Evolutionary conservation across 92 coral and sea anemone species (phyloP).

Genomic region (Porites divaricata): DNA sequence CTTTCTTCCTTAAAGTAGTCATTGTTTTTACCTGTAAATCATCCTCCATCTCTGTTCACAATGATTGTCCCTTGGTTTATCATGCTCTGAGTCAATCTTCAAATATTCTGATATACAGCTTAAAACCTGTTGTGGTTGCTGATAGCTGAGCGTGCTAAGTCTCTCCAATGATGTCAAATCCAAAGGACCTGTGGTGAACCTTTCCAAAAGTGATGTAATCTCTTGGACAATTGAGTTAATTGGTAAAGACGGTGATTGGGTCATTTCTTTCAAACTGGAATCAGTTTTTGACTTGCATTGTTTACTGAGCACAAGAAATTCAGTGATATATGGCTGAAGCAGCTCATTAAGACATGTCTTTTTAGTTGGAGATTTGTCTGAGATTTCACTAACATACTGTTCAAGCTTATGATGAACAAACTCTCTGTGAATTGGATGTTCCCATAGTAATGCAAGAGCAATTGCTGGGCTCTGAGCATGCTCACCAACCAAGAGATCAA

Average conservation of each 20-base stretch:
- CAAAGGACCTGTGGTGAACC: slow-evolving; percentile 16
- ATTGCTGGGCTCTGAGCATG: slow-evolving; percentile 82
- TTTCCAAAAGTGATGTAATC: slow-evolving; percentile 37
- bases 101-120: slow-evolving; percentile 51
- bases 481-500: slow-evolving; percentile 63
- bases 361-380: slow-evolving; percentile 10
- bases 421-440: slow-evolving; percentile 73
- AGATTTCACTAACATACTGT: slow-evolving; percentile 17
- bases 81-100: slow-evolving; percentile 46
- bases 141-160: slow-evolving; percentile 42
- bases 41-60: slow-evolving; percentile 50
- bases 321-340: slow-evolving; percentile 72
- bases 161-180: slow-evolving; percentile 41
- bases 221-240: slow-evolving; percentile 13
- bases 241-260: background rate
- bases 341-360: slow-evolving; percentile 65
- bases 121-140: slow-evolving; percentile 47
- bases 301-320: slow-evolving; percentile 55
- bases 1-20: background rate
- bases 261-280: slow-evolving; percentile 30
- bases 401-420: slow-evolving; percentile 55
- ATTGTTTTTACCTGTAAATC: slow-evolving; percentile 48
- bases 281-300: slow-evolving; percentile 29
- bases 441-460: slow-evolving; percentile 70
- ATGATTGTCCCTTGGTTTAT: slow-evolving; percentile 10